Evolutionary conservation across 2,797 vertebrate genomes (phyloP).

Genomic region (Pseudocheirus occidentalis): DNA sequence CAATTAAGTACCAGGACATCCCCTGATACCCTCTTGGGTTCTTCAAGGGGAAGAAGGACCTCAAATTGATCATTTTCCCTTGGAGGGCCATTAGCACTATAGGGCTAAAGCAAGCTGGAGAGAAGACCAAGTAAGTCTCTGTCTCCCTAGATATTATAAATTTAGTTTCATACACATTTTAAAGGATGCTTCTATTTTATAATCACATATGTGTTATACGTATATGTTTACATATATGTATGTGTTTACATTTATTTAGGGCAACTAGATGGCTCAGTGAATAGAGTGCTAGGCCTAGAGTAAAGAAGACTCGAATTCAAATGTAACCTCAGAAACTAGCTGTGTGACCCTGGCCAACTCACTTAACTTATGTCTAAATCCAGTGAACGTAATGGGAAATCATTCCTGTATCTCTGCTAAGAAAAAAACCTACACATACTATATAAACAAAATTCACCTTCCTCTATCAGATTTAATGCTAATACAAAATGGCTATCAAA

Average conservation of each 20-base stretch:
- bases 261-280: background rate
- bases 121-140: background rate
- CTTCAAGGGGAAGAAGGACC: slow-evolving; percentile 7
- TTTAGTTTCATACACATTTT: background rate
- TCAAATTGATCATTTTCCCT: background rate
- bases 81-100: background rate
- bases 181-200: background rate
- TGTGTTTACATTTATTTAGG: background rate
- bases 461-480: slow-evolving; percentile 14
- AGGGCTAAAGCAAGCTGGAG: background rate
- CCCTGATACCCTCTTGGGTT: slow-evolving; percentile 9
- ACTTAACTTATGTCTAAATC: background rate
- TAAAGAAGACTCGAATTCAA: background rate
- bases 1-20: slow-evolving; percentile 11
- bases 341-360: background rate
- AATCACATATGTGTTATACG: background rate
- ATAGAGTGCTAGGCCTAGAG: background rate
- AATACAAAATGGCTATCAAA: slow-evolving; percentile 26
- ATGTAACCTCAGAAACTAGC: background rate
- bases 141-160: background rate
- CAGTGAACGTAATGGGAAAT: background rate
- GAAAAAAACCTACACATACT: background rate
- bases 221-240: background rate
- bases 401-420: background rate
- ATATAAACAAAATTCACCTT: slow-evolving; percentile 14